These are phyloP conservation scores for Nephotettix cincticeps DNA, from an alignment of 1,140 invertebrate genomes.

Conservation along the genomic window DNA sequence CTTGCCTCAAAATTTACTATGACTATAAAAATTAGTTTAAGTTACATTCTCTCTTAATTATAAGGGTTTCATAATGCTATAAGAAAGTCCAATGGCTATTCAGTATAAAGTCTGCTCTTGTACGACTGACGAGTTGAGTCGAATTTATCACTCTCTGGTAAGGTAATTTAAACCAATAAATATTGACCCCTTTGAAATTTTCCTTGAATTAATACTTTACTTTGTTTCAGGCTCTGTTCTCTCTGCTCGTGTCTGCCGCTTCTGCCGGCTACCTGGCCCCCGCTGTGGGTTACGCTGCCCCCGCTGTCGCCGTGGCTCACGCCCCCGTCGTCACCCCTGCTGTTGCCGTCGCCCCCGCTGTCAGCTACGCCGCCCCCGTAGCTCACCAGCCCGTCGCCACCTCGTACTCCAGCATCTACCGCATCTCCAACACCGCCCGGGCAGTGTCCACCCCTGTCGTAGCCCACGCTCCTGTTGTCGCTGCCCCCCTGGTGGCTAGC, in stretches of 20 bases:
- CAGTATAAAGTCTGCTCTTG: no score
- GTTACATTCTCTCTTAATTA: no score
- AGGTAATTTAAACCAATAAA: no score
- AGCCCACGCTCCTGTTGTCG: constrained; percentile 8
- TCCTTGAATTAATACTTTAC: no score
- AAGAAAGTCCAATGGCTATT: no score
- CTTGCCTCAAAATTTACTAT: no score
- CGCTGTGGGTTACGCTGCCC: constrained; percentile 23
- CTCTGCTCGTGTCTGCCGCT: constrained; percentile 36
- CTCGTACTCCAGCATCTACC: not conserved
- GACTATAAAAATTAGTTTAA: no score
- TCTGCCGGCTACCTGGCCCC: constrained; percentile 32
- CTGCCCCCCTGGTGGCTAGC: not conserved
- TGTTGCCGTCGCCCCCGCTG: not conserved
- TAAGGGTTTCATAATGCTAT: no score
- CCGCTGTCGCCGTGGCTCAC: constrained; percentile 25
- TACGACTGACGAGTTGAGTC: no score
- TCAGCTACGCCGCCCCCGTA: not conserved
- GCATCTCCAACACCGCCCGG: not conserved
- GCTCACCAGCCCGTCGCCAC: not conserved
- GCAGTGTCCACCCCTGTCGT: not conserved
- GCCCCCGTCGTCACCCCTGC: constrained; percentile 33
- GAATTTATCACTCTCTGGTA: no score
- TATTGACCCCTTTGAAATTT: no score
- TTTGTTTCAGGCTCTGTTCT: not conserved